Evolutionary conservation across 2,113 vertebrate genomes (phyloP).

Genomic region (Sylvia atricapilla): DNA sequence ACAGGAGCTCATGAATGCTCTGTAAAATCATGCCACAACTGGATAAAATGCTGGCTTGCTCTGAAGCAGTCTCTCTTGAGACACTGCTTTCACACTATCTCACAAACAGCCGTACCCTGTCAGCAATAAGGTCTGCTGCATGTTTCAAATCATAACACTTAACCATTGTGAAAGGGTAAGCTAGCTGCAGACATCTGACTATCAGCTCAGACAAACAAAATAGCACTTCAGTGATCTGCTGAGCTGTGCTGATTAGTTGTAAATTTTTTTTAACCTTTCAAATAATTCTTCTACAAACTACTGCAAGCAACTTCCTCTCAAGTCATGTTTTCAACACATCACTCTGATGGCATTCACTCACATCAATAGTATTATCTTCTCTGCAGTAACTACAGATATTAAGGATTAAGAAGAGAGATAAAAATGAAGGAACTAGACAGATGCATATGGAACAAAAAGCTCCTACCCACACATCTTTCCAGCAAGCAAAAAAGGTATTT

Average conservation of each 20-base stretch:
- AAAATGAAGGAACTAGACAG: neutral
- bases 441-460: neutral
- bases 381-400: neutral
- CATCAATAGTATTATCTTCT: neutral
- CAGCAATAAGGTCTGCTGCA: neutral
- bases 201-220: constrained; percentile 61
- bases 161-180: neutral
- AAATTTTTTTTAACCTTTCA: constrained; percentile 8
- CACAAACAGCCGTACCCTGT: neutral
- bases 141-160: neutral
- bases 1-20: neutral
- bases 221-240: constrained; percentile 40
- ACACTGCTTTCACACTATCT: neutral
- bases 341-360: constrained; percentile 17
- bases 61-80: neutral
- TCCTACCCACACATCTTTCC: neutral
- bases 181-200: constrained; percentile 45
- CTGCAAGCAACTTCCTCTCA: neutral
- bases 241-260: constrained; percentile 50
- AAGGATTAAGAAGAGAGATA: neutral
- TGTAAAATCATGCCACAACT: neutral
- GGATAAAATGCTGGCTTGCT: neutral
- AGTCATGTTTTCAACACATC: constrained; percentile 44
- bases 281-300: constrained; percentile 8
- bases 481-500: neutral